phyloP scores from a whole-genome alignment of 2,113 vertebrate genomes.

The Romanogobio albipinnatus region DNA sequence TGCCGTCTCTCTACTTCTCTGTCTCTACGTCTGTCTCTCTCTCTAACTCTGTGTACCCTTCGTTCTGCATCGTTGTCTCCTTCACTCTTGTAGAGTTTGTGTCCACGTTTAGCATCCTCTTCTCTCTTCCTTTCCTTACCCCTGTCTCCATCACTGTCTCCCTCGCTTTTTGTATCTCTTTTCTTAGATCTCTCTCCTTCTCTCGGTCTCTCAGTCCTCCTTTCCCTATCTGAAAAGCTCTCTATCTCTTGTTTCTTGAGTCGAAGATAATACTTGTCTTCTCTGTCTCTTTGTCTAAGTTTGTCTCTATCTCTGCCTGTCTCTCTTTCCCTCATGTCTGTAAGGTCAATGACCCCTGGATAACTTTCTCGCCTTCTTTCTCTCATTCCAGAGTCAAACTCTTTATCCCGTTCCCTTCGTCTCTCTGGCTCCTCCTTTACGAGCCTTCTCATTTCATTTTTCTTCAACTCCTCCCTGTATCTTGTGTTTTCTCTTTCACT shows the following conservation, averaged over 20 bases:
- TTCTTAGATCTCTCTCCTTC: constrained; percentile 45
- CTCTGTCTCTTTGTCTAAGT: constrained; percentile 43
- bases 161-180: constrained; percentile 70
- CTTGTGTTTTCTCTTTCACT: constrained; percentile 44
- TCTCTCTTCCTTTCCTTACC: constrained; percentile 55
- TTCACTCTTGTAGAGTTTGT: constrained; percentile 68
- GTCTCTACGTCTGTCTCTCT: constrained; percentile 50
- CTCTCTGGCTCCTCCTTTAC: constrained; percentile 52
- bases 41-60: constrained; percentile 39
- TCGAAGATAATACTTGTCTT: constrained; percentile 48
- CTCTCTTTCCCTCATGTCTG: constrained; percentile 55
- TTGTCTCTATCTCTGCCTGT: constrained; percentile 59
- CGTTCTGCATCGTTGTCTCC: constrained; percentile 56
- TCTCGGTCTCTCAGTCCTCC: constrained; percentile 50
- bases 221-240: constrained; percentile 51
- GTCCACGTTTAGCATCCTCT: constrained; percentile 40
- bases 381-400: constrained; percentile 48
- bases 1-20: constrained; percentile 41
- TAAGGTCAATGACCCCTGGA: constrained; percentile 45
- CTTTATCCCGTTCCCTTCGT: constrained; percentile 55
- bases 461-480: constrained; percentile 58
- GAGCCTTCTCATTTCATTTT: constrained; percentile 46
- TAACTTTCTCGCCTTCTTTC: constrained; percentile 60
- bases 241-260: constrained; percentile 51
- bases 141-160: constrained; percentile 65